Evolutionary conservation across 2,797 vertebrate species (phyloP).

Genomic region (Babyrousa celebensis): DNA sequence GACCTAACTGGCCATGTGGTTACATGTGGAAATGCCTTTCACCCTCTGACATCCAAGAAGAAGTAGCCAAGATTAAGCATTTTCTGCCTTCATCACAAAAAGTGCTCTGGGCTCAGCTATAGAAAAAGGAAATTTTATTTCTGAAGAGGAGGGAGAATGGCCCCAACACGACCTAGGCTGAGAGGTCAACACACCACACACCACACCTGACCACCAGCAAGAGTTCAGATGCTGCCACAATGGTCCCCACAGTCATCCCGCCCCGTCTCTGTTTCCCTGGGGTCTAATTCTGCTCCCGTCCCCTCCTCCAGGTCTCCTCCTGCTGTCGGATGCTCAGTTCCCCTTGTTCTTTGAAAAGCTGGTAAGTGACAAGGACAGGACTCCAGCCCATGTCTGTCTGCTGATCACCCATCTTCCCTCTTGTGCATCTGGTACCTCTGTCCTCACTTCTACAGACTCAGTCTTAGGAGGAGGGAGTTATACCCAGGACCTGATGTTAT

Average conservation of each 20-base stretch:
- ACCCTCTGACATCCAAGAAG: neutral
- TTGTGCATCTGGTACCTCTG: neutral
- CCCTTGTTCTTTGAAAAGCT: neutral
- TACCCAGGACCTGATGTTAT: too few relatives aligned
- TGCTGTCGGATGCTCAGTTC: neutral
- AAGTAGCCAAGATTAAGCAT: neutral
- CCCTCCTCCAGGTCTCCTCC: neutral
- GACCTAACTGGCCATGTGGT: neutral
- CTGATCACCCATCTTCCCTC: neutral
- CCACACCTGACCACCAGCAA: rapidly evolving
- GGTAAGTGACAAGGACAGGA: neutral
- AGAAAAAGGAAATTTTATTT: neutral
- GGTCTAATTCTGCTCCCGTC: neutral
- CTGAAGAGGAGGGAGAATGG: neutral
- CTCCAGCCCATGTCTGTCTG: too few relatives aligned
- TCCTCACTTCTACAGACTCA: too few relatives aligned
- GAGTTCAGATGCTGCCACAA: neutral
- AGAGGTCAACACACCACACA: neutral
- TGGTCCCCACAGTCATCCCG: too few relatives aligned
- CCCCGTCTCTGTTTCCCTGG: neutral
- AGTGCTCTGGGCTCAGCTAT: neutral
- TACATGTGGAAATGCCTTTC: neutral
- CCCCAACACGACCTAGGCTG: rapidly evolving
- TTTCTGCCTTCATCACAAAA: neutral
- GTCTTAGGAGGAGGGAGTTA: neutral